phyloP scores from a whole-genome alignment of 2,888 invertebrate genomes.

The Xanthia icteritia region DNA sequence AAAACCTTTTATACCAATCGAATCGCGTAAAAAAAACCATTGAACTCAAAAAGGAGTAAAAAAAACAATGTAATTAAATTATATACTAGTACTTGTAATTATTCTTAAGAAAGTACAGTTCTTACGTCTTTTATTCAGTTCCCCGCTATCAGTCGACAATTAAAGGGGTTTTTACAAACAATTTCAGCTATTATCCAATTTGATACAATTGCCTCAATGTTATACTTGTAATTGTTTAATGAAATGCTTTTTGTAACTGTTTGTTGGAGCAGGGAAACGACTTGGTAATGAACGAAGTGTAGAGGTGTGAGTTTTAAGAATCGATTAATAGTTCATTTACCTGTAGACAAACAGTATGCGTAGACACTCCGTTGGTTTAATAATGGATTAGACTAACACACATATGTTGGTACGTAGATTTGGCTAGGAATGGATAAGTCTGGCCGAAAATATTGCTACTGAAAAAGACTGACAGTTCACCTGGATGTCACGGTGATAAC shows the following conservation, averaged over 20 bases:
- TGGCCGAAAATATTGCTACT: not conserved
- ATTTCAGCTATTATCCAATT: conserved; percentile 65
- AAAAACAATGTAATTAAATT: conserved; percentile 4
- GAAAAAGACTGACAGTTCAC: not conserved
- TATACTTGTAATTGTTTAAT: conserved; percentile 55
- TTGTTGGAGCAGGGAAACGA: conserved; percentile 6
- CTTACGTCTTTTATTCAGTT: not conserved
- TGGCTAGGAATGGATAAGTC: not conserved
- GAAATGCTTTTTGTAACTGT: conserved; percentile 26
- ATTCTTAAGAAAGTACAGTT: conserved; percentile 3
- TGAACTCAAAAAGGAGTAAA: not conserved
- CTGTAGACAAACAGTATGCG: conserved; percentile 17
- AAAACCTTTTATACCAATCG: not conserved
- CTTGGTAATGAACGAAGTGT: conserved; percentile 27
- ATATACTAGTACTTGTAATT: not conserved
- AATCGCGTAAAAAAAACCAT: conserved; percentile 6
- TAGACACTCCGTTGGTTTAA: conserved; percentile 11
- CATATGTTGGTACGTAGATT: not conserved
- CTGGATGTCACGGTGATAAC: not conserved
- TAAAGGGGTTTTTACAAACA: conserved; percentile 42
- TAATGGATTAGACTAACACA: not conserved
- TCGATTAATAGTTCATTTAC: conserved; percentile 45
- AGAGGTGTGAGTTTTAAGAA: conserved; percentile 43
- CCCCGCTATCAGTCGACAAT: conserved; percentile 30
- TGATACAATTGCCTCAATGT: conserved; percentile 43